phyloP scores from a whole-genome alignment of 2,888 invertebrate species.

The Periphyllus acericola region DNA sequence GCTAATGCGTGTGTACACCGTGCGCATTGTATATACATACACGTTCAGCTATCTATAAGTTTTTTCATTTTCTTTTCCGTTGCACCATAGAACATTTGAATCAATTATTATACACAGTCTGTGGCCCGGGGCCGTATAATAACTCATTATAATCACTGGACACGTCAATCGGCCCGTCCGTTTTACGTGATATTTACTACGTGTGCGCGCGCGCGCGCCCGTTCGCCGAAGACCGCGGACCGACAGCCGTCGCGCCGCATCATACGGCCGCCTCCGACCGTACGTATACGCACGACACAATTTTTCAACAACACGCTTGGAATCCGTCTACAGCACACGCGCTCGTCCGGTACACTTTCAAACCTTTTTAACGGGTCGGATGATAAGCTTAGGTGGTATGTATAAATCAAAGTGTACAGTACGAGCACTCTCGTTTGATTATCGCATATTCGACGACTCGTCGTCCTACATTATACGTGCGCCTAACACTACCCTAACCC shows the following conservation, averaged over 20 bases:
- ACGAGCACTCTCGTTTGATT: background rate
- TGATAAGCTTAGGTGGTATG: background rate
- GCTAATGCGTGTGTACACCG: background rate
- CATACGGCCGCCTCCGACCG: background rate
- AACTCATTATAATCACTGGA: slow-evolving; percentile 50
- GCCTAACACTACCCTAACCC: background rate
- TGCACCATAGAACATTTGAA: background rate
- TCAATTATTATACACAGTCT: slow-evolving; percentile 40
- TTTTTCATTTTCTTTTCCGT: background rate
- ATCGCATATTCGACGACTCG: background rate
- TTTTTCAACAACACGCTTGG: background rate
- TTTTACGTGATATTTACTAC: slow-evolving; percentile 45
- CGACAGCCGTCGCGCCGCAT: background rate
- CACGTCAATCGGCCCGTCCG: slow-evolving; percentile 37
- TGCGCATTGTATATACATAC: too few relatives aligned
- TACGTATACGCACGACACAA: too few relatives aligned
- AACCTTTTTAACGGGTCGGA: slow-evolving; percentile 3
- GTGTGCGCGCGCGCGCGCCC: background rate
- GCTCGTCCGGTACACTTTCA: slow-evolving; percentile 19
- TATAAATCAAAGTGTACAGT: background rate
- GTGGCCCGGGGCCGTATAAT: background rate
- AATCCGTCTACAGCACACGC: background rate
- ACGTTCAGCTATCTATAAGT: background rate
- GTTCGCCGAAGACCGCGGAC: background rate
- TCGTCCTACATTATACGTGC: background rate